Conservation (phyloP, 1,140 invertebrate species). For the Calephelis virginiensis region DNA sequence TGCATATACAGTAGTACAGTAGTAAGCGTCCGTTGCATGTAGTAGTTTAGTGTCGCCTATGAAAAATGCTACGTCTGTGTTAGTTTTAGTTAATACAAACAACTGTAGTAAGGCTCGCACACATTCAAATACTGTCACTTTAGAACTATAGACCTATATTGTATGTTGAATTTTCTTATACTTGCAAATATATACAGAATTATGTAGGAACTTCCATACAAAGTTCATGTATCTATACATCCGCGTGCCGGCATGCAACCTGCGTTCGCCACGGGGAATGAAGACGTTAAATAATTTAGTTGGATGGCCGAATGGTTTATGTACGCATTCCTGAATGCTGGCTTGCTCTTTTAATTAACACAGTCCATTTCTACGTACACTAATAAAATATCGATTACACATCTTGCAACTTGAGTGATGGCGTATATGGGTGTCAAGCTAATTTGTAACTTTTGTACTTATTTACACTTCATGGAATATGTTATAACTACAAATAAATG, state of each 20-base stretch:
- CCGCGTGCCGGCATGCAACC: constrained; percentile 68
- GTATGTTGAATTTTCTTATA: constrained; percentile 27
- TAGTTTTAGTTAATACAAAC: too few species aligned
- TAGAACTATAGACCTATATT: not conserved
- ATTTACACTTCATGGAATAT: not conserved
- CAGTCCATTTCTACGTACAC: constrained; percentile 16
- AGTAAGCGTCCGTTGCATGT: too few species aligned
- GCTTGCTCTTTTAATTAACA: constrained; percentile 53
- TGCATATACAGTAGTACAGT: not conserved
- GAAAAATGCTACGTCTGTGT: too few species aligned
- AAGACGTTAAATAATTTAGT: constrained; percentile 77
- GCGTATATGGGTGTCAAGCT: not conserved
- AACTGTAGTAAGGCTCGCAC: too few species aligned
- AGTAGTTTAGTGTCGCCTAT: too few species aligned
- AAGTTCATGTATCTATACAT: constrained; percentile 60
- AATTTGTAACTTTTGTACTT: not conserved
- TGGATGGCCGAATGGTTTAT: constrained; percentile 65
- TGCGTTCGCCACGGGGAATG: constrained; percentile 71
- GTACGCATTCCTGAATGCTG: constrained; percentile 43
- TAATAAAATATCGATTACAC: constrained; percentile 19
- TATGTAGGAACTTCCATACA: constrained; percentile 47
- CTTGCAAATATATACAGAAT: constrained; percentile 40
- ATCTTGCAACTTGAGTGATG: constrained; percentile 13
- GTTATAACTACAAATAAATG: too few species aligned
- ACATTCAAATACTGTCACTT: too few species aligned